Conservation (phyloP, 1,140 invertebrate species). For the Littorina saxatilis region DNA sequence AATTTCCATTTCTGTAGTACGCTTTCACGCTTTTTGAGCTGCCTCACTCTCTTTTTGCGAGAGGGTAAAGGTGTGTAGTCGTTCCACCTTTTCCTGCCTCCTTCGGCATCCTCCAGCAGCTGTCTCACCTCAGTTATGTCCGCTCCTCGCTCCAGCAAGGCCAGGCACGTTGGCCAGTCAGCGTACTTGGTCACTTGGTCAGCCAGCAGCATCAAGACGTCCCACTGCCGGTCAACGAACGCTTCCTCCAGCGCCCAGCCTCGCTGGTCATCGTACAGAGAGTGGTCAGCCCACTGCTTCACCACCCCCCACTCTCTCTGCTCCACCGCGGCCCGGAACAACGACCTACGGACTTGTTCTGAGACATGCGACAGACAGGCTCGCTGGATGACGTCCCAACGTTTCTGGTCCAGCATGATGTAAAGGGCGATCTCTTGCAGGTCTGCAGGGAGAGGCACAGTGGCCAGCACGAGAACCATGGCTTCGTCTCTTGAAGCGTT, state of each 20-base stretch:
- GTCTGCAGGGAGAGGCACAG: background rate
- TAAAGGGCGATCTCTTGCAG: background rate
- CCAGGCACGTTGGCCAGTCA: background rate
- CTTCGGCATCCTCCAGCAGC: background rate
- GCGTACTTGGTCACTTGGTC: background rate
- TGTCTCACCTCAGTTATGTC: background rate
- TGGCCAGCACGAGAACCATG: background rate
- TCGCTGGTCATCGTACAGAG: conserved; percentile 3
- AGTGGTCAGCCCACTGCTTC: conserved; percentile 6
- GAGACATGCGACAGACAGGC: conserved; percentile 7
- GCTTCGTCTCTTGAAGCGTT: too few species aligned
- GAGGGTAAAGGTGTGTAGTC: background rate
- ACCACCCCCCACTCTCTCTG: conserved; percentile 5
- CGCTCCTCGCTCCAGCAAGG: background rate
- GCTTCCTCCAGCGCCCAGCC: background rate
- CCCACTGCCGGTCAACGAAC: conserved; percentile 6
- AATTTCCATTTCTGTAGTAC: background rate
- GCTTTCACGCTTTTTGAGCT: background rate
- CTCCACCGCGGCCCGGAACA: conserved; percentile 8
- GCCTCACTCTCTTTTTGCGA: background rate
- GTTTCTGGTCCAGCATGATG: background rate
- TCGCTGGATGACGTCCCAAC: background rate
- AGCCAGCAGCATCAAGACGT: background rate
- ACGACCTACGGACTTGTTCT: background rate
- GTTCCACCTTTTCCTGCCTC: background rate